A percentile compares a stretch with the other conserved stretches of the same genome.
These are phyloP conservation scores for Choreutis nemorana DNA, from an alignment of 2,888 invertebrate species.

Conservation along the genomic window DNA sequence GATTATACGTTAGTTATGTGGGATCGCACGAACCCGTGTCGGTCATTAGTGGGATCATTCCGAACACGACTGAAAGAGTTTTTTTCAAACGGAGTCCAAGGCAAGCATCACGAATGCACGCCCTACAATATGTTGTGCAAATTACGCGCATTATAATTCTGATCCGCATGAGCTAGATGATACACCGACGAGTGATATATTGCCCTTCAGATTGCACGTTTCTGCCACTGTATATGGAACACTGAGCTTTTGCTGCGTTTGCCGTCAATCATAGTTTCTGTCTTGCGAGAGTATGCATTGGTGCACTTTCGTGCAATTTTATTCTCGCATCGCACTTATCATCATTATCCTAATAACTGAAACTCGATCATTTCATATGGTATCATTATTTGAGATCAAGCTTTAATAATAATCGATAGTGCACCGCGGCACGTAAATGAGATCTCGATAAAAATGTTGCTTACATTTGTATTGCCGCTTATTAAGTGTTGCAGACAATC, in stretches of 20 bases:
- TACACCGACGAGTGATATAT: too few species aligned
- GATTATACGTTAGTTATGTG: constrained; percentile 40
- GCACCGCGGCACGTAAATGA: constrained; percentile 9
- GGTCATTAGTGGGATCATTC: constrained; percentile 38
- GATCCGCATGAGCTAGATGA: constrained; percentile 23
- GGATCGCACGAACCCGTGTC: constrained; percentile 37
- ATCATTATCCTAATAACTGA: too few species aligned
- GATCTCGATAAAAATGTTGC: constrained; percentile 13
- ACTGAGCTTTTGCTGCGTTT: constrained; percentile 17
- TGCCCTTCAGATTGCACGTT: constrained; percentile 26
- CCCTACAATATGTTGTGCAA: constrained; percentile 27
- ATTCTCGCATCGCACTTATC: too few species aligned
- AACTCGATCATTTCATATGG: too few species aligned
- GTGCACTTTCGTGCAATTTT: too few species aligned
- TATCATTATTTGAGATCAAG: too few species aligned
- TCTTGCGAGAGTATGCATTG: too few species aligned
- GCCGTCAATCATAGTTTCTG: too few species aligned
- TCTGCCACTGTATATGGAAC: constrained; percentile 23
- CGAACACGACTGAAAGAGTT: constrained; percentile 32
- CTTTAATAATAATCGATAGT: too few species aligned
- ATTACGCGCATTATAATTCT: constrained; percentile 35
- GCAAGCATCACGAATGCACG: constrained; percentile 10
- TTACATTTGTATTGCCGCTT: constrained; percentile 19
- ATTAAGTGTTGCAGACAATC: constrained; percentile 26
- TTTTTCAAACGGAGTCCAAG: too few species aligned